Base-by-base conservation (phyloP, 2,113 vertebrate genomes). In the Siniperca chuatsi region DNA sequence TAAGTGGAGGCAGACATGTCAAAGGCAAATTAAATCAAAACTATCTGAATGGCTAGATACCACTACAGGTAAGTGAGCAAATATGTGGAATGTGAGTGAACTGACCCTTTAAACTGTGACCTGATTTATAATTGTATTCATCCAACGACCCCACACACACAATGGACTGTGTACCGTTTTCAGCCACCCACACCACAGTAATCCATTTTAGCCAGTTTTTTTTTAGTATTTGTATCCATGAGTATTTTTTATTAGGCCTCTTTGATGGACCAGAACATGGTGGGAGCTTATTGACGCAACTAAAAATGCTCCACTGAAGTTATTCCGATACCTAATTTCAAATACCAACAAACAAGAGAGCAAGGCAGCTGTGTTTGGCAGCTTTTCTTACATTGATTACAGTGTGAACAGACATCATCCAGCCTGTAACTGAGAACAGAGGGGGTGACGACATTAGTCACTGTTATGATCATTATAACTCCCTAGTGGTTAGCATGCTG, bases 381-480 rank as follows among this genome's bases (percentile, higher is more conserved):
- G 33, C 64, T 44, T 73, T 15, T 10, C 35, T 79, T 67, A 13
- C 46, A 7, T 29, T 54, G 58, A 72, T 64, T 6, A 54, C 9
- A 44, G 33, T 2, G 29, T 25, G 68, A 55, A 7, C 40, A 46
- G 20, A 60, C 57, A 70, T 18, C 33, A 25, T 52, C 20, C 4
- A 37, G 40, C 33, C 69, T 65, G 69, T 18, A 44, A n/a, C 33
- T 4, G 68, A 80, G 58, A 64, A 13, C 46, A n/a, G 48, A 60
- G 37, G n/a, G 60, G 55, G 57, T n/a, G 13, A 50, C 48, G 42
- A 74, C 40, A 81, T 73, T 40, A 66, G 16, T 73, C 69, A 23
- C 1, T 42, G 57, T 61, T 48, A 35, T 37, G 44, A 70, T 48
- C 66, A 50, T 48, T 50, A 70, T 6, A 78, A 46, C 16, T 33